A percentile compares a stretch with the other conserved stretches of the same genome.
Evolutionary conservation across 2,888 invertebrate species (phyloP).

Genomic region (Drosophila atripex): DNA sequence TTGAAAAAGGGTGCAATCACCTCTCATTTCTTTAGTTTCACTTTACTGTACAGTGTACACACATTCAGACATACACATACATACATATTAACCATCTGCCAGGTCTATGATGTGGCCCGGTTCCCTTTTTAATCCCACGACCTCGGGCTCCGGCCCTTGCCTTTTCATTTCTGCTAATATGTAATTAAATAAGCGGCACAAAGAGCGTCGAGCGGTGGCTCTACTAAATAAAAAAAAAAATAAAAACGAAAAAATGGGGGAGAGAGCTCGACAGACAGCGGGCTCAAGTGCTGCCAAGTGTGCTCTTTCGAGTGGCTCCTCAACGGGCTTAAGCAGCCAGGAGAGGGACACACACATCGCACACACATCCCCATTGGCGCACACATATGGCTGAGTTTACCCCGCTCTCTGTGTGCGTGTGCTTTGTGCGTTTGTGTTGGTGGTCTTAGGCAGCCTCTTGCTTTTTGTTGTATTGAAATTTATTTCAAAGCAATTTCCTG

Average conservation of each 20-base stretch:
- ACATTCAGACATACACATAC: too few relatives aligned
- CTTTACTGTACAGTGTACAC: neutral
- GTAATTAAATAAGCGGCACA: constrained; percentile 77
- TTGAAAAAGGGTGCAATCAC: neutral
- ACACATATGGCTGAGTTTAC: constrained; percentile 32
- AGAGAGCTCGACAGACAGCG: constrained; percentile 49
- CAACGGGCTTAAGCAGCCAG: constrained; percentile 58
- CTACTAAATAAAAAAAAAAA: constrained; percentile 38
- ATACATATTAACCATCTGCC: constrained; percentile 1
- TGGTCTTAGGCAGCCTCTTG: constrained; percentile 44
- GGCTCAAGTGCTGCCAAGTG: constrained; percentile 66
- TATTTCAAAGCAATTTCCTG: constrained; percentile 78
- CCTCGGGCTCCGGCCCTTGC: constrained; percentile 20
- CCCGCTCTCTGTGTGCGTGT: constrained; percentile 22
- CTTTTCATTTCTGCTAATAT: constrained; percentile 66
- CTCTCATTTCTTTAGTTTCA: neutral
- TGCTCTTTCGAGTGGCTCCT: constrained; percentile 51
- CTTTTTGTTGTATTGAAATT: constrained; percentile 76
- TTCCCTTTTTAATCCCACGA: constrained; percentile 43
- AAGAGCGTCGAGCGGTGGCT: constrained; percentile 52
- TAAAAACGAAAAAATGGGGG: constrained; percentile 7
- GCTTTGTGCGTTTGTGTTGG: constrained; percentile 10
- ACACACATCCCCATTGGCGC: constrained; percentile 9
- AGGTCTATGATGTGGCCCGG: constrained; percentile 16
- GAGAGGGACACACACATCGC: constrained; percentile 29